Conservation (phyloP, 2,888 invertebrate species). For the Mallateleia sp. region DNA sequence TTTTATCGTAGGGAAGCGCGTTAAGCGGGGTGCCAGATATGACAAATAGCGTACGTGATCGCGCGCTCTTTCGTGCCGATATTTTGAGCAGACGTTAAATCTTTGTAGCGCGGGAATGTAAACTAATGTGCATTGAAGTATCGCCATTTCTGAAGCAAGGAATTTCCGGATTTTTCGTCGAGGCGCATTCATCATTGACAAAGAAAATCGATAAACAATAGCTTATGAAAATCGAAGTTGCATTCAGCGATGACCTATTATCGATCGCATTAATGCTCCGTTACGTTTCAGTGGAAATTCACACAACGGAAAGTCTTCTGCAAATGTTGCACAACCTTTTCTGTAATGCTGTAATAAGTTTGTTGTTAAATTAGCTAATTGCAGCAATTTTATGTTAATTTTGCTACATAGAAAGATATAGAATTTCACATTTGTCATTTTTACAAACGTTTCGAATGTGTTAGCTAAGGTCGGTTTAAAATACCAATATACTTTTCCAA, state of each 20-base stretch:
- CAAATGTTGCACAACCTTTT: too few relatives aligned
- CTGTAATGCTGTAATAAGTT: too few relatives aligned
- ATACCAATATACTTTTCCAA: too few relatives aligned
- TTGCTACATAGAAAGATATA: too few relatives aligned
- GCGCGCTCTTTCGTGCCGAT: conserved; percentile 59
- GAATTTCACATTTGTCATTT: too few relatives aligned
- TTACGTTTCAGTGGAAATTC: too few relatives aligned
- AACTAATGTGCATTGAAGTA: conserved; percentile 49
- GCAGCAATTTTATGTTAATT: too few relatives aligned
- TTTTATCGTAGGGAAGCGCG: conserved; percentile 64
- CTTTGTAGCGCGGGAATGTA: conserved; percentile 51
- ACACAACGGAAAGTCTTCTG: too few relatives aligned
- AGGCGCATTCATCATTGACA: conserved; percentile 54
- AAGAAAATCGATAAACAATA: conserved; percentile 59
- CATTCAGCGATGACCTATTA: conserved; percentile 40
- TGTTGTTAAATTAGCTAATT: too few relatives aligned
- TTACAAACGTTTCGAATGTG: too few relatives aligned
- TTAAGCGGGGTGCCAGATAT: conserved; percentile 55
- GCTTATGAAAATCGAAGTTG: conserved; percentile 57
- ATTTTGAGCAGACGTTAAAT: conserved; percentile 66
- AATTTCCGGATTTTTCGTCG: conserved; percentile 29
- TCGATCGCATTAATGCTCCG: conserved; percentile 7
- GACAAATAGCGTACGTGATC: conserved; percentile 70
- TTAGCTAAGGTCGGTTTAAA: too few relatives aligned
- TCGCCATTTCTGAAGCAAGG: conserved; percentile 27